phyloP scores from a whole-genome alignment of 2,797 vertebrate species.

The Meda fulgida region DNA sequence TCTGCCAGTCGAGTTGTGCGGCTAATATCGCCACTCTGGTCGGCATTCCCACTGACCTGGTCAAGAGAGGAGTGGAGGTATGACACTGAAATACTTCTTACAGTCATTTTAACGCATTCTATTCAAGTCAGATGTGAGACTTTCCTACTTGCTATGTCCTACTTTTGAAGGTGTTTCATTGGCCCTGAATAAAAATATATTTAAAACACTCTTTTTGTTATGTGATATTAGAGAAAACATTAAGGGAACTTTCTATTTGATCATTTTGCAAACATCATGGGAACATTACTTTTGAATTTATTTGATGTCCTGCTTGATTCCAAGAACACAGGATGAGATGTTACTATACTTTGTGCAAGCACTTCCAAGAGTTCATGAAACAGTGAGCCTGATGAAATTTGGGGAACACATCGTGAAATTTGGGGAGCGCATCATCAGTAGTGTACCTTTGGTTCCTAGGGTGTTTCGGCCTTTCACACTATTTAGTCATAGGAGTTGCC shows the following conservation, averaged over 20 bases:
- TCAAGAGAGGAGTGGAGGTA: slow-evolving; percentile 89
- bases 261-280: not conserved
- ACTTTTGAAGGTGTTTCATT: not conserved
- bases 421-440: too few species aligned
- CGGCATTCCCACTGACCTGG: slow-evolving; percentile 84
- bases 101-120: not conserved
- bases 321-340: too few species aligned
- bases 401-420: too few species aligned
- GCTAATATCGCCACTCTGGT: slow-evolving; percentile 92
- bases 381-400: too few species aligned
- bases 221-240: not conserved
- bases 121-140: not conserved
- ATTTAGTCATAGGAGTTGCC: too few species aligned
- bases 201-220: not conserved
- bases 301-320: too few species aligned
- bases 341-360: too few species aligned
- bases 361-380: too few species aligned
- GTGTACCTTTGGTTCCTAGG: too few species aligned
- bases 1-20: slow-evolving; percentile 89
- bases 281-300: not conserved
- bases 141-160: not conserved
- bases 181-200: not conserved
- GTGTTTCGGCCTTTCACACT: too few species aligned
- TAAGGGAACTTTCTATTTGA: not conserved
- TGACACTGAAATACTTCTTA: slow-evolving; percentile 43